Conservation (phyloP, 53 echinoderm and acorn worm species). For the Arbacia lixula region DNA sequence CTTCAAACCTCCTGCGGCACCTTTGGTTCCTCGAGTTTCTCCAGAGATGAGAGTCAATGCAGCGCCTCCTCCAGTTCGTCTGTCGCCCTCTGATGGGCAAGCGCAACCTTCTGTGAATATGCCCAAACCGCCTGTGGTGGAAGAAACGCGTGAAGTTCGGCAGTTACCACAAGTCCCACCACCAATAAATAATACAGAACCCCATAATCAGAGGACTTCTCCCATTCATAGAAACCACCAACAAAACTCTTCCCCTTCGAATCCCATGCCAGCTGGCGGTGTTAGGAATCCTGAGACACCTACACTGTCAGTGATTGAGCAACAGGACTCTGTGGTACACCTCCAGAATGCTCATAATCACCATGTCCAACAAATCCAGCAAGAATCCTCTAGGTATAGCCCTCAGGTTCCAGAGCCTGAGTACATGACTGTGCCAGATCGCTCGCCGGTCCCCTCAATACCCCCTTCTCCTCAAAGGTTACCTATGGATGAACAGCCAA, state of each 20-base stretch:
- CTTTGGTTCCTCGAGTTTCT: slow-evolving; percentile 50
- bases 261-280: neutral
- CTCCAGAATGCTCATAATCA: slow-evolving; percentile 50
- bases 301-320: neutral
- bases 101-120: no score
- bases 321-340: slow-evolving; percentile 24
- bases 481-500: slow-evolving; percentile 45
- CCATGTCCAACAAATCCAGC: slow-evolving; percentile 31
- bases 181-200: neutral
- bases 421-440: neutral
- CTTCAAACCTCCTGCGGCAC: slow-evolving; percentile 55
- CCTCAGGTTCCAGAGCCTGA: neutral
- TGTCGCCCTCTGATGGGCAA: slow-evolving; percentile 15
- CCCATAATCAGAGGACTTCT: neutral
- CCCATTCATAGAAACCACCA: neutral
- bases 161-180: neutral
- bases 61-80: neutral
- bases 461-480: slow-evolving; percentile 10
- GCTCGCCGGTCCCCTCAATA: slow-evolving; percentile 23
- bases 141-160: neutral
- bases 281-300: neutral
- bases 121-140: no score
- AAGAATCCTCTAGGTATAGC: slow-evolving; percentile 8
- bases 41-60: neutral
- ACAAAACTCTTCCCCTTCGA: neutral